Evolutionary conservation across 1,140 invertebrate genomes (phyloP), one percentile per base, ranked within the genome.

Genomic region (Trichogramma pretiosum): DNA sequence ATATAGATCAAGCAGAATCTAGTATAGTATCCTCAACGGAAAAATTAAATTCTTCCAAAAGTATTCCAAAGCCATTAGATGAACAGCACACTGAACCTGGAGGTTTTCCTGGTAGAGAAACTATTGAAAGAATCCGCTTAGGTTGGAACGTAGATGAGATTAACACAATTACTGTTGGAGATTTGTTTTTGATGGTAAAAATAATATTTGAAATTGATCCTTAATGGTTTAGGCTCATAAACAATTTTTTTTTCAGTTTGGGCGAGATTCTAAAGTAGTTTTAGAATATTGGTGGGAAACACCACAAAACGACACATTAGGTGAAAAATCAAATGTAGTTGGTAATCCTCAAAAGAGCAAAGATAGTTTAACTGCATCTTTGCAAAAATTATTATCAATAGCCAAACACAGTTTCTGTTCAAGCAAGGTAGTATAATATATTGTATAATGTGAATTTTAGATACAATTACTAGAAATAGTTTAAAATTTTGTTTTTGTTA

Each of bases 151-250:
- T 77, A 2, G 71, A 79, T 10, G 83, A 84, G 63, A 79, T 82
- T 5, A 83, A 83, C 14, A 81, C 82, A 22, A 76, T 93, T 23
- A 90, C 87, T 23, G 77, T 94, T 34, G 91, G 89, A 0, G 88
- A 95, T 71, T 64, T 94, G n/a, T 93, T 90, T 73, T 72, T 93
- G 48, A 90, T 92, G 79, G 83, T 85, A 63, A 64, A 56, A 37
- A 39, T 46, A 45, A 39, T 33, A 35, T 35, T 24, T 35, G 46
- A 17, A 17, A 35, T 53, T 50, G 33, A 47, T 41, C 22, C 41
- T 34, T 26, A 52, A 50, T 32, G 8, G 19, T 37, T 23, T 35
- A 45, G 46, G 52, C 38, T 46, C 38, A 51, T 26, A 34, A 16
- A 14, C 14, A 30, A 19, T 16, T 52, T 48, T n/a, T 44, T 38